Evolutionary conservation across 2,113 vertebrate genomes (phyloP).

Genomic region (Rhineura floridana): DNA sequence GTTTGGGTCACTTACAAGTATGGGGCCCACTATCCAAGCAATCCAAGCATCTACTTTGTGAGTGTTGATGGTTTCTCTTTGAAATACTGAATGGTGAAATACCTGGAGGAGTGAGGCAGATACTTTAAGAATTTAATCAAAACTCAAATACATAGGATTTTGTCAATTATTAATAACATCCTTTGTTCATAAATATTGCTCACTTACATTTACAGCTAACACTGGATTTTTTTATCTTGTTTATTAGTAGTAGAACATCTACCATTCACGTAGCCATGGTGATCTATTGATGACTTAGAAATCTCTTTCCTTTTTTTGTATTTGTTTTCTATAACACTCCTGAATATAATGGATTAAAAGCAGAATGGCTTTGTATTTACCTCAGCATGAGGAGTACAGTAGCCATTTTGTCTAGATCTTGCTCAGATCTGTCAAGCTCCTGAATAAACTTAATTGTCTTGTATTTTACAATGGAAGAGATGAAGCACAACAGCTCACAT

Average conservation of each 20-base stretch:
- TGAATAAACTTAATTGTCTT: conserved; percentile 51
- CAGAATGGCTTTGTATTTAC: background rate
- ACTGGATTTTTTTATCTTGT: background rate
- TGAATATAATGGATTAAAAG: background rate
- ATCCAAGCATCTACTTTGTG: background rate
- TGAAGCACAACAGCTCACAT: conserved; percentile 14
- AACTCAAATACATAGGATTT: background rate
- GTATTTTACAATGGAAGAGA: conserved; percentile 45
- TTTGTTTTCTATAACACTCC: background rate
- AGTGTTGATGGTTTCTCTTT: background rate
- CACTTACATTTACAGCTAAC: background rate
- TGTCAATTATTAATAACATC: background rate
- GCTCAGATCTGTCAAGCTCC: conserved; percentile 34
- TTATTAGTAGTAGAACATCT: background rate
- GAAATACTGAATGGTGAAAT: background rate
- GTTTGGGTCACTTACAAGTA: background rate
- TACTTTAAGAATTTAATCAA: background rate
- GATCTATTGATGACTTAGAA: background rate
- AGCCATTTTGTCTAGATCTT: conserved; percentile 26
- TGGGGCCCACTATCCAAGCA: background rate
- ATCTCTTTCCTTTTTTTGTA: background rate
- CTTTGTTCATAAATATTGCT: background rate
- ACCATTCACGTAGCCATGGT: background rate
- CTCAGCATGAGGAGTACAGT: conserved; percentile 2
- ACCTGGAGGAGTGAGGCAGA: background rate